phyloP scores from a whole-genome alignment of 1,140 invertebrate genomes.

The Diorhabda elongata region DNA sequence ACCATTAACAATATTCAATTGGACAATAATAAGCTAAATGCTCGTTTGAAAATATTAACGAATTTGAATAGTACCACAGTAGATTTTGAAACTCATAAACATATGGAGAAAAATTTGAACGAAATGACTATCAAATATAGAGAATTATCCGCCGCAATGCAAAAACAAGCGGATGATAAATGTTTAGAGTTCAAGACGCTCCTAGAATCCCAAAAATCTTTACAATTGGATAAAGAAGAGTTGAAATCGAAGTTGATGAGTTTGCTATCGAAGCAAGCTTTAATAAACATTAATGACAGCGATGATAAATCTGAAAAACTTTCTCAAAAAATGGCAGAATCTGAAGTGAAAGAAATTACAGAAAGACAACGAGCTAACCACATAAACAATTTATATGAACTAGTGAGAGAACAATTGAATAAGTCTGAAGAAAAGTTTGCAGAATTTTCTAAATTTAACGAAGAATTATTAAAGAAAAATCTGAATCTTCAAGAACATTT shows the following conservation, averaged over 20 bases:
- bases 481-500: slow-evolving; percentile 45
- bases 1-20: slow-evolving; percentile 41
- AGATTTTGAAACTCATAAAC: slow-evolving; percentile 33
- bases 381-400: slow-evolving; percentile 45
- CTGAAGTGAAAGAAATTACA: slow-evolving; percentile 39
- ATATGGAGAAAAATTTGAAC: slow-evolving; percentile 45
- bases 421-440: slow-evolving; percentile 45
- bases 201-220: slow-evolving; percentile 34
- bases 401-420: slow-evolving; percentile 47
- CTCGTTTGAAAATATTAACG: slow-evolving; percentile 37
- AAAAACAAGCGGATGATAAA: slow-evolving; percentile 29
- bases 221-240: slow-evolving; percentile 42
- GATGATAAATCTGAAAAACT: slow-evolving; percentile 26
- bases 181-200: slow-evolving; percentile 29
- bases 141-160: slow-evolving; percentile 36
- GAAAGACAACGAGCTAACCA: slow-evolving; percentile 48
- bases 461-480: slow-evolving; percentile 47
- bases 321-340: slow-evolving; percentile 33
- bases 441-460: slow-evolving; percentile 42
- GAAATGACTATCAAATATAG: slow-evolving; percentile 45
- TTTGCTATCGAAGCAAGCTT: slow-evolving; percentile 22
- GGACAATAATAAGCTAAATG: slow-evolving; percentile 39
- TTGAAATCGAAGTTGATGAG: slow-evolving; percentile 30
- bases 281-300: slow-evolving; percentile 5
- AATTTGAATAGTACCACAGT: slow-evolving; percentile 43